Evolutionary conservation across 2,113 vertebrate genomes (phyloP).

Genomic region (Catagonus wagneri): DNA sequence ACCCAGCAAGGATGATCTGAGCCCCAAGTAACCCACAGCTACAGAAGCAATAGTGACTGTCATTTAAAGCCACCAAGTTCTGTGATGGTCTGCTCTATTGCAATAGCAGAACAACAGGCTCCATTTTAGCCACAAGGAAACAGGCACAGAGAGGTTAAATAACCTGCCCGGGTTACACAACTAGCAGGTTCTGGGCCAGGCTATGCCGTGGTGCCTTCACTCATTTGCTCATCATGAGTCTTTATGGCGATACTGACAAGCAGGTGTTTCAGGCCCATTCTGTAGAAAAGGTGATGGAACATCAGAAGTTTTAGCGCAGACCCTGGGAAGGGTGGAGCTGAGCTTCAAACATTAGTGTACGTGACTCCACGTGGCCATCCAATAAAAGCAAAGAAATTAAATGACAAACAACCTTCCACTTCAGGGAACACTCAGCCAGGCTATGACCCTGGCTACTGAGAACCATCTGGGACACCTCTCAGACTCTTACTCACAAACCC

Average conservation of each 20-base stretch:
- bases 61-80: neutral
- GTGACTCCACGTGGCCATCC: neutral
- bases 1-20: neutral
- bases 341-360: neutral
- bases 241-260: neutral
- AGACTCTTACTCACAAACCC: neutral
- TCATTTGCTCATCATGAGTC: neutral
- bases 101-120: neutral
- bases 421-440: neutral
- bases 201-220: neutral
- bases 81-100: neutral
- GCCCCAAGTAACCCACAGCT: neutral
- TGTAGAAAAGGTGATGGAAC: neutral
- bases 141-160: neutral
- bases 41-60: fast-evolving
- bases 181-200: neutral
- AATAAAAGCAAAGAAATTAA: neutral
- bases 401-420: neutral
- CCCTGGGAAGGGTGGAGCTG: neutral
- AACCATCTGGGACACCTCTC: too few relatives aligned
- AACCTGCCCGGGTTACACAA: too few relatives aligned
- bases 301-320: neutral
- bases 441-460: neutral
- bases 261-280: neutral
- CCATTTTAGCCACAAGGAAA: neutral